Evolutionary conservation across 2,888 invertebrate genomes (phyloP).

Genomic region (Acronicta aceris): DNA sequence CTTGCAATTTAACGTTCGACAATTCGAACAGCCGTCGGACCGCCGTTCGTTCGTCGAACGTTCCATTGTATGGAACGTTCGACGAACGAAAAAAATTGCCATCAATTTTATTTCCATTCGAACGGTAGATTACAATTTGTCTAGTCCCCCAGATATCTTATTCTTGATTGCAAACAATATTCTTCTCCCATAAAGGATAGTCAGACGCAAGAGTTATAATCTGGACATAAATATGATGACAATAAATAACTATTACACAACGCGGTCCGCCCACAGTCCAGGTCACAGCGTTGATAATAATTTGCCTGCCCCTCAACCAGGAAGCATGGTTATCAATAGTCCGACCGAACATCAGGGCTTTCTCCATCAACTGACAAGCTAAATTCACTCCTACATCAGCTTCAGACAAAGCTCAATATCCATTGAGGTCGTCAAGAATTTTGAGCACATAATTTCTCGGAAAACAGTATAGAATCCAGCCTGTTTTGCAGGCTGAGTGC

Average conservation of each 20-base stretch:
- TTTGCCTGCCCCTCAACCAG: conserved; percentile 78
- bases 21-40: too few relatives aligned
- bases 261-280: conserved; percentile 70
- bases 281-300: conserved; percentile 82
- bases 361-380: conserved; percentile 48
- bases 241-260: conserved; percentile 77
- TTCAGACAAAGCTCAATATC: background rate
- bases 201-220: conserved; percentile 1
- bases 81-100: too few relatives aligned
- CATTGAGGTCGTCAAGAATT: conserved; percentile 2
- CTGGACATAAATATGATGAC: conserved; percentile 48
- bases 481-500: conserved; percentile 37
- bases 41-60: too few relatives aligned
- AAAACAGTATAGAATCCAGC: conserved; percentile 49
- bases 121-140: too few relatives aligned
- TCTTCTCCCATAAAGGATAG: background rate
- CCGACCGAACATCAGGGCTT: conserved; percentile 79
- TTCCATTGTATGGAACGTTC: too few relatives aligned
- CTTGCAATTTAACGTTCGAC: too few relatives aligned
- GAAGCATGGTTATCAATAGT: conserved; percentile 81
- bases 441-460: conserved; percentile 46
- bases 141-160: background rate
- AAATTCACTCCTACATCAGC: background rate
- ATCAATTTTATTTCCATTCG: too few relatives aligned
- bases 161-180: background rate